Evolutionary conservation across 2,888 invertebrate genomes (phyloP), one percentile per base, ranked within the genome.

Genomic region (Torymus aiolomorphi): DNA sequence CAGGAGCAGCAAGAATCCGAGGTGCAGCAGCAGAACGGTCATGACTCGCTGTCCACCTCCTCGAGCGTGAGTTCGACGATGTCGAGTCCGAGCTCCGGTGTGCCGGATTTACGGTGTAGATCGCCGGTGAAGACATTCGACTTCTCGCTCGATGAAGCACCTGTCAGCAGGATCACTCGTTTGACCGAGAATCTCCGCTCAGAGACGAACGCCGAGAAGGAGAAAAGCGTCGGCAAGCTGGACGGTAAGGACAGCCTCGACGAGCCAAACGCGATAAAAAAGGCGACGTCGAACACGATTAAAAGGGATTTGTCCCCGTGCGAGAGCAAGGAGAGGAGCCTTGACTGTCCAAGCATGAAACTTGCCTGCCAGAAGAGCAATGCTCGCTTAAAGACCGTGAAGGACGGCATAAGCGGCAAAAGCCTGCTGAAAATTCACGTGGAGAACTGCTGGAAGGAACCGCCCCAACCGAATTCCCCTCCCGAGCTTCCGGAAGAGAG

Each of bases 21-120:
- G 42, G 8, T 8, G 90, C 80, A 91, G 91, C 82, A 92, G 92
- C 92, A 67, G 49, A 84, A 94, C 94, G 85, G 95, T 95, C 78
- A 71, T 20, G 71, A 82, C 13, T 80, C 80, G 4, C 1, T 65
- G 11, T 82, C 82, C 2, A 79, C 54, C 10, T 65, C 57, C 1
- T 81, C 80, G 12, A 80, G 80, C 59, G 61, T 78, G 0, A 76
- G 80, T 31, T 82, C 80, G 1, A 82, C 76, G 10, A 52, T 20
- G 1, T 80, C 78, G 5, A 76, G 76, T 56, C 72, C 78, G 18
- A 80, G 75, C 51, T 62, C 65, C 3, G 75, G 72, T 0, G 13
- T 18, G 12, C 49, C 63, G 3, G 69, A 56, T 11, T 67, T 77
- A 2, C 20, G 59, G 42, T n/a, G 61, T 16, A 13, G 73, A 10